A percentile compares a stretch with the other conserved stretches of the same genome.
Conservation (phyloP, 30 jellyfish, hydroid and myxozoan genomes). For the Aurelia aurita complex sp. Pacific region DNA sequence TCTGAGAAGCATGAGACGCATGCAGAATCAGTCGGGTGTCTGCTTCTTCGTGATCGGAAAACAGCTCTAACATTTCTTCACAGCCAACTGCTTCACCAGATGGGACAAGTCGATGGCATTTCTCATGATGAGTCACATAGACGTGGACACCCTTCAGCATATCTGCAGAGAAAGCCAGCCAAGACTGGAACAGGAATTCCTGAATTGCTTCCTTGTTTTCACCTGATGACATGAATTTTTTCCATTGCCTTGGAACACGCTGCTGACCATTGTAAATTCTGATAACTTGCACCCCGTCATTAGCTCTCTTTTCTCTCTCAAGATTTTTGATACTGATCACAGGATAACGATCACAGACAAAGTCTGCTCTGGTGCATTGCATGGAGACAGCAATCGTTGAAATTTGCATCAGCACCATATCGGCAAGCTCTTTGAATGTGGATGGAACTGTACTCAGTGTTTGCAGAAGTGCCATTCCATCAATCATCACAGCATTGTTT, state of each 20-base stretch:
- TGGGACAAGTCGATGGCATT: conserved; percentile 50
- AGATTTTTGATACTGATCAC: conserved; percentile 15
- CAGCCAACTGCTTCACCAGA: conserved; percentile 19
- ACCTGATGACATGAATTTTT: conserved; percentile 11
- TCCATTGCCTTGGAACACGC: conserved; percentile 46
- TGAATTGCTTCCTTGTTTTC: conserved; percentile 21
- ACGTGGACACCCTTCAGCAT: conserved; percentile 26
- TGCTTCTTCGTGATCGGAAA: conserved; percentile 41
- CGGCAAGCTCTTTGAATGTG: conserved; percentile 35
- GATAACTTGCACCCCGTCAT: conserved; percentile 27
- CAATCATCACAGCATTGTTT: conserved; percentile 25
- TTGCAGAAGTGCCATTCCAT: conserved; percentile 54
- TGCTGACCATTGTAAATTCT: conserved; percentile 22
- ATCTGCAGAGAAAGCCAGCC: conserved; percentile 6
- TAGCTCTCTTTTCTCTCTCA: conserved; percentile 44
- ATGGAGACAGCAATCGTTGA: conserved; percentile 8
- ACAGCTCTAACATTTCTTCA: conserved; percentile 4
- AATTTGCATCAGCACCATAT: conserved; percentile 1
- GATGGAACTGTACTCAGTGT: background rate
- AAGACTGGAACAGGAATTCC: conserved; percentile 21
- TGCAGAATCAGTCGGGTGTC: conserved; percentile 38
- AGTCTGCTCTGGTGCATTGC: conserved; percentile 27
- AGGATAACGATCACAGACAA: conserved; percentile 52
- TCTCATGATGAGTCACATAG: conserved; percentile 40
- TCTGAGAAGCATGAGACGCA: conserved; percentile 36